Base-by-base conservation (phyloP, 1,140 invertebrate genomes). In the Saccostrea glomerata region DNA sequence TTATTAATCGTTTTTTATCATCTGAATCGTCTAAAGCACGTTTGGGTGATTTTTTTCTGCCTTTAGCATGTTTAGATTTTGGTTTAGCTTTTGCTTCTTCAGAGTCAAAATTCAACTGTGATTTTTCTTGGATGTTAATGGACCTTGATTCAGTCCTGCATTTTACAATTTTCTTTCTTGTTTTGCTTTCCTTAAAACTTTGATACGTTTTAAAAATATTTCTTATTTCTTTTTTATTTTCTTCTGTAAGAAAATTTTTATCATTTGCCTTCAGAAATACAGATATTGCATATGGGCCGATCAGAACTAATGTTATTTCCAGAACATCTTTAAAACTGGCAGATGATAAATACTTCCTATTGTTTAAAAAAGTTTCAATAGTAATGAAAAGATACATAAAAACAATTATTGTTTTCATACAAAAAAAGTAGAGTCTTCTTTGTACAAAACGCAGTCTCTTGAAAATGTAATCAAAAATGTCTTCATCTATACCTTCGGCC, bases 321-420 rank as follows among this genome's bases (percentile, higher is more conserved):
- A 70, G 11, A n/a, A 70, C 5, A 7, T n/a, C n/a, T 9, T 70
- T 9, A 9, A 70, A 70, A 70, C 20, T 70, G 2, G 66, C 7
- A 4, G n/a, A 7, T 5, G 13, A n/a, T 23, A 70, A 70, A 23
- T 17, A 70, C 11, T 70, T 23, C 20, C 23, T 5, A 70, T 70
- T 23, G 6, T 9, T 70, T 70, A 70, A 23, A 23, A 70, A 70
- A 6, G 66, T 70, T 23, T 70, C 66, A 25, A 70, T 70, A 0
- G 66, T 70, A n/a, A 70, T 70, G n/a, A 70, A n/a, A 23, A 70
- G 66, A n/a, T 70, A 70, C 17, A 23, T 23, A 20, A 70, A 70
- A 70, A 70, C 66, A 70, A 70, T 23, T 11, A 70, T 5, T 0
- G 23, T 23, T n/a, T 70, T 70, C 9, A 70, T n/a, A 23, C 20